Percentiles rank a stretch among this genome's conserved stretches.
Evolutionary conservation across 2,888 invertebrate species (phyloP).

Genomic region (Volucella zonaria): DNA sequence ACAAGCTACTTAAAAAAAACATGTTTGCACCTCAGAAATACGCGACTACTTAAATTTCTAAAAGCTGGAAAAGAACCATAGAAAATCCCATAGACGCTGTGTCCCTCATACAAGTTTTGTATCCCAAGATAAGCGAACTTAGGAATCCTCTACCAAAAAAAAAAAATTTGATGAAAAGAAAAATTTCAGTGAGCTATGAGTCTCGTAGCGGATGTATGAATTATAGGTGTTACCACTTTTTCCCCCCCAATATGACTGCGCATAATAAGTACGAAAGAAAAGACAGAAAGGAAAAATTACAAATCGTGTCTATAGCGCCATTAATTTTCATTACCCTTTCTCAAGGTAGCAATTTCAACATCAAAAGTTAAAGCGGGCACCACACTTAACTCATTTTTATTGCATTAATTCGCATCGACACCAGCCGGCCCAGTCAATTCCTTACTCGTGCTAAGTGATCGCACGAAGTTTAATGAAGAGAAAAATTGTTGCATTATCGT

Average conservation of each 20-base stretch:
- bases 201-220: not conserved
- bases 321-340: slow-evolving; percentile 53
- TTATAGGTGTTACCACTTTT: not conserved
- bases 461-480: slow-evolving; percentile 35
- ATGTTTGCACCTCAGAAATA: no score
- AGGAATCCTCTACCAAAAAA: no score
- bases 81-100: no score
- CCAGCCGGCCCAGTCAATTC: slow-evolving; percentile 18
- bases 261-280: not conserved
- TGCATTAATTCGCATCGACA: slow-evolving; percentile 56
- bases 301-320: slow-evolving; percentile 46
- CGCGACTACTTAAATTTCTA: no score
- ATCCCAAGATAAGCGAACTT: no score
- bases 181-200: not conserved
- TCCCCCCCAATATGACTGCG: not conserved
- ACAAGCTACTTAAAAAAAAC: no score
- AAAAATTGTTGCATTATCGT: slow-evolving; percentile 42
- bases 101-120: no score
- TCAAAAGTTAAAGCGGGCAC: slow-evolving; percentile 31
- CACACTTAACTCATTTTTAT: slow-evolving; percentile 51
- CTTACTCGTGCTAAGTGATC: slow-evolving; percentile 14
- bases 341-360: slow-evolving; percentile 45
- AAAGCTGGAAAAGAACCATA: no score
- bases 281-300: slow-evolving; percentile 8
- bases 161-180: no score